A percentile compares a stretch with the other conserved stretches of the same genome.
Evolutionary conservation across 2,888 invertebrate genomes (phyloP).

Genomic region (Myopa tessellatipennis): DNA sequence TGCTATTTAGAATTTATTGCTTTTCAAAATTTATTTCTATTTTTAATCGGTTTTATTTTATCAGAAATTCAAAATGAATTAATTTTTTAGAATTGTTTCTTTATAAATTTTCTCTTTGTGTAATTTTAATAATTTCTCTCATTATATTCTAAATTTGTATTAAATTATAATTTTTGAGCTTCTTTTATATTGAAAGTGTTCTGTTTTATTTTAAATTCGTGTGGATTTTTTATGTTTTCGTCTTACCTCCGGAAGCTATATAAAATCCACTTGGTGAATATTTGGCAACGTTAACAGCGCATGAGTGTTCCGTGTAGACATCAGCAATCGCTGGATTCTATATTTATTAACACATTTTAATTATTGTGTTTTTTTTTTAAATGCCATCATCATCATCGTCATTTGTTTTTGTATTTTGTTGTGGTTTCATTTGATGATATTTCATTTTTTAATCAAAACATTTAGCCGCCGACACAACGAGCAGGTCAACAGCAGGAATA

Average conservation of each 20-base stretch:
- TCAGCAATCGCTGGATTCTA: conserved; percentile 93
- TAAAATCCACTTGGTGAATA: conserved; percentile 98
- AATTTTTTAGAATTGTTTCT: too few species aligned
- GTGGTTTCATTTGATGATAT: background rate
- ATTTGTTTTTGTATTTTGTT: conserved; percentile 13
- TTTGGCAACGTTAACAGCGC: conserved; percentile 95
- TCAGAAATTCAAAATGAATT: too few species aligned
- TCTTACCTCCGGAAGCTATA: conserved; percentile 95
- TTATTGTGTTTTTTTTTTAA: background rate
- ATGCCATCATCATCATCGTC: background rate
- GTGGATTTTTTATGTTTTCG: conserved; percentile 4
- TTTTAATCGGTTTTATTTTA: too few species aligned
- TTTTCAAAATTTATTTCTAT: too few species aligned
- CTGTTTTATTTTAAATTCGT: background rate
- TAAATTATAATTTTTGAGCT: background rate
- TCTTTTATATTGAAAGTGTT: background rate
- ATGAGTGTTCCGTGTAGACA: conserved; percentile 97
- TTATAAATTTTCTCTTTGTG: too few species aligned
- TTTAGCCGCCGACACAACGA: conserved; percentile 4
- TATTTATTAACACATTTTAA: background rate
- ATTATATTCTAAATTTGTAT: too few species aligned
- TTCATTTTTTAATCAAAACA: conserved; percentile 34
- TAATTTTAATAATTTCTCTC: too few species aligned
- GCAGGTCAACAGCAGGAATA: conserved; percentile 15
- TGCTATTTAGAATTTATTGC: too few species aligned